Percentiles rank a stretch among this genome's conserved stretches.
Conservation (phyloP, 2,113 vertebrate species). For the Pithys albifrons region DNA sequence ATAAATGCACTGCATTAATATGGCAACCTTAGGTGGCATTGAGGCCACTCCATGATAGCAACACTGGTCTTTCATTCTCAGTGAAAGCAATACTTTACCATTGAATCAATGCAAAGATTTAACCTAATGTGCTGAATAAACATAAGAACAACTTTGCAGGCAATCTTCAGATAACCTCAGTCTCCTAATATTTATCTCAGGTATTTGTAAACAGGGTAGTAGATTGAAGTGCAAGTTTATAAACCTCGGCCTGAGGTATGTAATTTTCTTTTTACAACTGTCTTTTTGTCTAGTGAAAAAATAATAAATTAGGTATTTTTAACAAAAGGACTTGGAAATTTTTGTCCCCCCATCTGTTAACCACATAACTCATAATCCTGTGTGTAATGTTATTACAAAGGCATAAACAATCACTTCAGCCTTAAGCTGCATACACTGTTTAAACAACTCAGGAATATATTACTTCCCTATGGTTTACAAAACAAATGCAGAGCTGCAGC, state of each 20-base stretch:
- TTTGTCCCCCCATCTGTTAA: slow-evolving; percentile 7
- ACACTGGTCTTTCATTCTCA: not conserved
- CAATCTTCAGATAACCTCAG: not conserved
- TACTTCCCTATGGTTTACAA: not conserved
- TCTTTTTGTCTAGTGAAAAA: not conserved
- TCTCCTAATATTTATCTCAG: not conserved
- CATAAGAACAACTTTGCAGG: not conserved
- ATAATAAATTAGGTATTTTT: not conserved
- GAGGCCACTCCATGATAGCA: not conserved
- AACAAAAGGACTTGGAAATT: not conserved
- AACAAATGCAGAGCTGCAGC: not conserved
- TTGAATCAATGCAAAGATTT: not conserved
- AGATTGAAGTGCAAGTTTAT: not conserved
- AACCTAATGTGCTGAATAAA: not conserved
- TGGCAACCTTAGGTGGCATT: not conserved
- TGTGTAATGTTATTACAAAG: slow-evolving; percentile 32
- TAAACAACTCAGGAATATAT: slow-evolving; percentile 9
- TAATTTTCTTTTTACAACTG: not conserved
- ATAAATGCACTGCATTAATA: not conserved
- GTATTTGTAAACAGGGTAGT: not conserved
- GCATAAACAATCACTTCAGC: not conserved
- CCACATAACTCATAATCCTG: slow-evolving; percentile 19
- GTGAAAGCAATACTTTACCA: not conserved
- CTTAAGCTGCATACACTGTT: not conserved
- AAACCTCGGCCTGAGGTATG: not conserved